Conservation (phyloP, 2,888 invertebrate species). For the Dexiosoma caninum region DNA sequence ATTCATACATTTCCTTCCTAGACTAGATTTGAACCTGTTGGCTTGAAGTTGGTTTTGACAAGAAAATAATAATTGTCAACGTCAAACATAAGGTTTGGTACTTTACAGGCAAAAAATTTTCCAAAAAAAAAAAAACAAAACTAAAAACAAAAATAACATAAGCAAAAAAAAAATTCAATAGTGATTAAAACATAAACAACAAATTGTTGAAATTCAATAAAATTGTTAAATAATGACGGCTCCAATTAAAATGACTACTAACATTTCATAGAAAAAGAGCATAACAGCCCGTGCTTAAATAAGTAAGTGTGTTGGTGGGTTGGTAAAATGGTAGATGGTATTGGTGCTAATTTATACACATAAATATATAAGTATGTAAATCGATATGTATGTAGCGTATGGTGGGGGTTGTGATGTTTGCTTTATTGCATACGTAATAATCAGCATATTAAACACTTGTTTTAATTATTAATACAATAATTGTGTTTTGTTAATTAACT, state of each 20-base stretch:
- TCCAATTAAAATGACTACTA: conserved; percentile 20
- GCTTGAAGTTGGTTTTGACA: conserved; percentile 19
- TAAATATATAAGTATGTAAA: too few species aligned
- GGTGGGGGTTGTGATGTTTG: conserved; percentile 2
- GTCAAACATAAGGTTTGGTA: conserved; percentile 33
- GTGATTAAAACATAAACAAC: conserved; percentile 4
- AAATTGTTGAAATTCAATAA: conserved; percentile 41
- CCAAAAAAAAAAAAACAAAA: background rate
- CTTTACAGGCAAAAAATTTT: conserved; percentile 37
- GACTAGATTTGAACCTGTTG: background rate
- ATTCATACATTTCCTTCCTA: conserved; percentile 3
- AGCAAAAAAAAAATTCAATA: background rate
- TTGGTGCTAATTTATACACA: background rate
- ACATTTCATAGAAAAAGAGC: conserved; percentile 19
- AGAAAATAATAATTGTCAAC: conserved; percentile 39
- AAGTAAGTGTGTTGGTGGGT: background rate
- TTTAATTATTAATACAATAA: conserved; percentile 45
- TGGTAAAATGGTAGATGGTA: background rate
- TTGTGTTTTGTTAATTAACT: conserved; percentile 24
- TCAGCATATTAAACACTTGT: conserved; percentile 51
- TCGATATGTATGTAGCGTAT: background rate
- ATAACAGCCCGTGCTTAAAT: background rate
- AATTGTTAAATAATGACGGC: conserved; percentile 33
- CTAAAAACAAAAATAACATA: background rate
- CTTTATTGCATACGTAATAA: conserved; percentile 33